Evolutionary conservation across 2,888 invertebrate species (phyloP).

Genomic region (Cremastinae sp.): DNA sequence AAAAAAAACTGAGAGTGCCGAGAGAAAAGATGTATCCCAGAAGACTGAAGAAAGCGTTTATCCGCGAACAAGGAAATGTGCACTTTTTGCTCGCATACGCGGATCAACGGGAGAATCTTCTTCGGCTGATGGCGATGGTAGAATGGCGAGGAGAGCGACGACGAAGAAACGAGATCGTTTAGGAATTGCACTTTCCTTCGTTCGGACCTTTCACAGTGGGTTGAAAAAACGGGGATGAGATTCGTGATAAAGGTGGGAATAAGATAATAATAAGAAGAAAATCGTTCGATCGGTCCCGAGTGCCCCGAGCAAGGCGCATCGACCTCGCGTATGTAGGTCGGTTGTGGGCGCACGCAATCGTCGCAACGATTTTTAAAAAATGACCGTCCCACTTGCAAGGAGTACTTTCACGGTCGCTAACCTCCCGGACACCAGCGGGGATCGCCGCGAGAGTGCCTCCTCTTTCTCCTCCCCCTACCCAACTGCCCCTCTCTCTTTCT

Average conservation of each 20-base stretch:
- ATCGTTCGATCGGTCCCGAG: conserved; percentile 49
- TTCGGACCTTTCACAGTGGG: conserved; percentile 18
- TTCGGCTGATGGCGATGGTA: not conserved
- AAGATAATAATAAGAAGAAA: conserved; percentile 66
- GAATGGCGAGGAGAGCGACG: conserved; percentile 45
- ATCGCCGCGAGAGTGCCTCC: conserved; percentile 33
- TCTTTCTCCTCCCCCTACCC: too few relatives aligned
- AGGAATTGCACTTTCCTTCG: conserved; percentile 61
- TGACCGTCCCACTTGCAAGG: conserved; percentile 78
- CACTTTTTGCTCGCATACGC: conserved; percentile 30
- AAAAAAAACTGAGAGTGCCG: conserved; percentile 3
- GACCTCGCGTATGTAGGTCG: conserved; percentile 79
- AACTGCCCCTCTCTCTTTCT: too few relatives aligned
- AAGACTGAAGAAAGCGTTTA: conserved; percentile 51
- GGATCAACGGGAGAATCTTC: conserved; percentile 15
- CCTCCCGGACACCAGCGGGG: conserved; percentile 68
- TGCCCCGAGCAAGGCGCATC: conserved; percentile 71
- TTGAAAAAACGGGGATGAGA: too few relatives aligned
- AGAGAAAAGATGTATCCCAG: conserved; percentile 17
- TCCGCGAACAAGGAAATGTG: conserved; percentile 50
- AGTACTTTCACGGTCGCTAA: conserved; percentile 80
- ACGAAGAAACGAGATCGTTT: conserved; percentile 57
- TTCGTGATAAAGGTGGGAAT: conserved; percentile 43
- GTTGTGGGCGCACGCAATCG: conserved; percentile 80
- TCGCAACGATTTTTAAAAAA: conserved; percentile 78